Base-by-base conservation (phyloP, 2,113 vertebrate species). In the Trematomus loennbergii region DNA sequence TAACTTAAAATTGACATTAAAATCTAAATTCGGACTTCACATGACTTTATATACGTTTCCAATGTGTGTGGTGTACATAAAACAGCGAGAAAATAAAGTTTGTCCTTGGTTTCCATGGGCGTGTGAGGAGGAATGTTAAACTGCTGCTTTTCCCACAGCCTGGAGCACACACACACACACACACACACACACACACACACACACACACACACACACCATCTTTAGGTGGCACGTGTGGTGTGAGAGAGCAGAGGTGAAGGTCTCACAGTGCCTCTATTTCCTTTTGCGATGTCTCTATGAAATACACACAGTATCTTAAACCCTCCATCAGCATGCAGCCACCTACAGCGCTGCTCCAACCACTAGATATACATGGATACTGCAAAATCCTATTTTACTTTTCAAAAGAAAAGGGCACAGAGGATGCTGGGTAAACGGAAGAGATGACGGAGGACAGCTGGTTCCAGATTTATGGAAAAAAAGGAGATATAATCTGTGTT, bases 51-150 rank as follows among this genome's bases (percentile, higher is more conserved):
- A 55, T 18, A 33, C 57, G n/a, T 12, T 49, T 62, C 73, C 58
- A 29, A 10, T 86, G 81, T 59, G 60, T 79, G 79, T 62, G 52
- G 72, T 33, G 58, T 29, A 7, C 4, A 3, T 54, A 45, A 74
- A 72, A 79, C 45, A 7, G 52, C 54, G 67, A 63, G 62, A 82
- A 78, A 73, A 82, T 53, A 61, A 67, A 58, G 70, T 66, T 72
- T 85, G 72, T 77, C 76, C 81, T 84, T 78, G 83, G 78, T 78
- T 76, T 79, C 66, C 25, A 79, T 72, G 66, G 83, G 72, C 2
- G 12, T 68, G 40, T 78, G 67, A 75, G 61, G 55, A 63, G 77
- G 79, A 83, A 87, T 89, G 79, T 81, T 67, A 76, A 70, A 36
- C 54, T 13, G 25, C 63, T 73, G 45, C 49, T 62, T 52, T 80